Evolutionary conservation across 1,140 invertebrate species (phyloP).

Genomic region (Meloidogyne exigua): DNA sequence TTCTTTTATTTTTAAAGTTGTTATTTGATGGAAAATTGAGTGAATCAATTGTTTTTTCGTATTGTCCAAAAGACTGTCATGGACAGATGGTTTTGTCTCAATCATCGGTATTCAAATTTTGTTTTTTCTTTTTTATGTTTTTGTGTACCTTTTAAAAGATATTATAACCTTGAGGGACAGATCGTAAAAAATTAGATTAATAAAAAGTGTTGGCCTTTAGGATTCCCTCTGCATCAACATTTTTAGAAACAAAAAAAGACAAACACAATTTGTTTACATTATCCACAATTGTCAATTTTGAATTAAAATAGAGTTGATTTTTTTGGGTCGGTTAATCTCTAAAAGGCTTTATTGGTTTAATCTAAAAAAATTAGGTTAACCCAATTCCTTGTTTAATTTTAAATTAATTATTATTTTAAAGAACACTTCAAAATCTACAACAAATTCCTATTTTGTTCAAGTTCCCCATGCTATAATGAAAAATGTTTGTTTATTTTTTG

Average conservation of each 20-base stretch:
- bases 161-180: too few relatives aligned
- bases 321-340: too few relatives aligned
- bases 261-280: too few relatives aligned
- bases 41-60: constrained; percentile 95
- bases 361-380: too few relatives aligned
- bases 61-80: constrained; percentile 94
- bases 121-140: not conserved
- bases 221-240: too few relatives aligned
- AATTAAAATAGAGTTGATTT: too few relatives aligned
- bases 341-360: too few relatives aligned
- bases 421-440: constrained; percentile 77
- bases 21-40: constrained; percentile 96
- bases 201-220: too few relatives aligned
- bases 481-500: constrained; percentile 21
- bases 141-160: not conserved
- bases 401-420: constrained; percentile 80
- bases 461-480: constrained; percentile 77
- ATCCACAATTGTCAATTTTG: too few relatives aligned
- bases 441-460: constrained; percentile 86
- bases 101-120: not conserved
- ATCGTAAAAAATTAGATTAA: too few relatives aligned
- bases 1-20: constrained; percentile 72
- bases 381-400: not conserved
- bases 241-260: too few relatives aligned
- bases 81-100: constrained; percentile 73